A percentile compares a stretch with the other conserved stretches of the same genome.
phyloP scores from a whole-genome alignment of 2,888 invertebrate genomes.

The Platynereis dumerilii region DNA sequence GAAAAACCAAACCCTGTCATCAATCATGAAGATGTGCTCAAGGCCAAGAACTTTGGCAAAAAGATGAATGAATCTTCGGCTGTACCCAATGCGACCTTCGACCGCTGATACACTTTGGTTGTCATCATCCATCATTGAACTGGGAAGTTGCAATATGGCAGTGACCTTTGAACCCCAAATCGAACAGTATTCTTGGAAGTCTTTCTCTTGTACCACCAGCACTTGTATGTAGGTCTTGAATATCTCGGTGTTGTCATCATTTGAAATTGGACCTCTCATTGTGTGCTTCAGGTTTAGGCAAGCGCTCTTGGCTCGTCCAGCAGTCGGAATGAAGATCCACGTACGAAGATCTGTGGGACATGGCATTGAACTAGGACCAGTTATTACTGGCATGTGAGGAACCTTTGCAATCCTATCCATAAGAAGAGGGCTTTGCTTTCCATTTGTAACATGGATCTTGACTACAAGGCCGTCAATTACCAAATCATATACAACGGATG shows the following conservation, averaged over 20 bases:
- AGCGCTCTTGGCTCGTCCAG: neutral
- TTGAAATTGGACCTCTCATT: neutral
- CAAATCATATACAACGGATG: too few relatives aligned
- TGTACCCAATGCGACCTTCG: slow-evolving; percentile 25
- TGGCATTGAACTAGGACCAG: too few relatives aligned
- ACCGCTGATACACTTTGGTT: slow-evolving; percentile 3
- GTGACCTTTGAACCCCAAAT: neutral
- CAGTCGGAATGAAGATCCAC: neutral
- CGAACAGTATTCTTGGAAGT: neutral
- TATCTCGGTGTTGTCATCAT: neutral
- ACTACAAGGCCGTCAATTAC: too few relatives aligned
- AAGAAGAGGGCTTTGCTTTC: too few relatives aligned
- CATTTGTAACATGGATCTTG: too few relatives aligned
- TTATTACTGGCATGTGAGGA: too few relatives aligned
- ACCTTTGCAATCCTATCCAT: too few relatives aligned
- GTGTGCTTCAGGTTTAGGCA: neutral
- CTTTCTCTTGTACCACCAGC: neutral
- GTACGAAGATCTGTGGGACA: neutral
- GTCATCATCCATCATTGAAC: neutral
- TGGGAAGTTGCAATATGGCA: neutral
- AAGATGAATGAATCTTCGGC: slow-evolving; percentile 26
- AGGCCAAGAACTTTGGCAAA: slow-evolving; percentile 22
- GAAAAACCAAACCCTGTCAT: slow-evolving; percentile 23
- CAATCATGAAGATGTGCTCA: slow-evolving; percentile 21
- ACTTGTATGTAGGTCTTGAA: neutral